phyloP scores from a whole-genome alignment of 2,797 vertebrate species.

The Cephalopachus bancanus region DNA sequence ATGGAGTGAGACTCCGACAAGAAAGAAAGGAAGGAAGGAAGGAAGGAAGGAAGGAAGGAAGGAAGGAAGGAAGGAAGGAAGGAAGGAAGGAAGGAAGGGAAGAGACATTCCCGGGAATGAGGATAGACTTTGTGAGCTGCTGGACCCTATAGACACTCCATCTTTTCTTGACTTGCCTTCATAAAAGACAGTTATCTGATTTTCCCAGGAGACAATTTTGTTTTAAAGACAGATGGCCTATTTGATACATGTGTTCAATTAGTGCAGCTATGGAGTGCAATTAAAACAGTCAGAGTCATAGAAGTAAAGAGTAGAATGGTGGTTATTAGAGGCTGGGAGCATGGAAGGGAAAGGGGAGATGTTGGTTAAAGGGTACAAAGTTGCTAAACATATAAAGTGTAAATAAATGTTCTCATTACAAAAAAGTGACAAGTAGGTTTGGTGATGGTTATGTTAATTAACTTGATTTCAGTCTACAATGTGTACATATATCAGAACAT shows the following conservation, averaged over 20 bases:
- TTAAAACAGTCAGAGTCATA: not conserved
- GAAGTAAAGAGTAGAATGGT: not conserved
- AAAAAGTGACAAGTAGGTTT: not conserved
- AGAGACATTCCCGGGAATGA: not conserved
- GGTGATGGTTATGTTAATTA: not conserved
- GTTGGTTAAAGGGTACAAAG: not conserved
- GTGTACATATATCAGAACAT: not conserved
- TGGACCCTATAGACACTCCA: too few species aligned
- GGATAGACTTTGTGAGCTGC: not conserved
- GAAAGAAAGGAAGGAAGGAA: too few species aligned
- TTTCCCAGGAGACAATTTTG: not conserved
- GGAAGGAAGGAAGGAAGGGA: too few species aligned
- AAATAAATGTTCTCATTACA: not conserved
- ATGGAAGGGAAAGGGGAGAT: not conserved
- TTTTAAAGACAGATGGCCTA: not conserved
- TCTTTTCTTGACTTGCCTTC: not conserved
- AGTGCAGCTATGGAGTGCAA: not conserved
- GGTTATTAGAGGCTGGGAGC: not conserved
- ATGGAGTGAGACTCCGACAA: too few species aligned
- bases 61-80: too few species aligned
- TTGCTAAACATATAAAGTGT: too few species aligned
- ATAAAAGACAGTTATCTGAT: not conserved
- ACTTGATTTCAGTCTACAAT: not conserved
- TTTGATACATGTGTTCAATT: not conserved
- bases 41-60: too few species aligned